Evolutionary conservation across 1,140 invertebrate genomes (phyloP), one percentile per base, ranked within the genome.

Genomic region (Penaeus indicus): DNA sequence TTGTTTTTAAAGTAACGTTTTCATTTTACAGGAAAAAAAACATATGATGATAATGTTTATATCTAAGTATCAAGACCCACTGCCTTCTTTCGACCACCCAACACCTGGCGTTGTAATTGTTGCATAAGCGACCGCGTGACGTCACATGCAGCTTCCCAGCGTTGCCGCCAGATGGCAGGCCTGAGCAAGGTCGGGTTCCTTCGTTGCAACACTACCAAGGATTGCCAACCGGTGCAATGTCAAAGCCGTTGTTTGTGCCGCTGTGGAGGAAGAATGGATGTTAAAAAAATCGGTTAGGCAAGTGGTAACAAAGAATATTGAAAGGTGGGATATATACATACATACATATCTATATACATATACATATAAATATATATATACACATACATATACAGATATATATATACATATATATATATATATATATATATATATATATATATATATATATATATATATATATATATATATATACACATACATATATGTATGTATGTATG

Each of bases 361-460:
- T 54, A 81, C 2, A 2, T 32, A 32, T 72, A 72, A 18, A 72
- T 72, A 72, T 72, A 72, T 72, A 72, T 60, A 60, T 54, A 81
- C 27, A 60, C 22, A 61, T 60, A 79, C 22, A 79, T 47, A 79
- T 47, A 79, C 47, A 79, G 13, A 79, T 79, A 79, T 79, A 79
- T 79, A 79, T 38, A 79, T 79, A 79, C 38, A 79, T 79, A 79
- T 79, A 79, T 38, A 79, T 79, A 79, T 79, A 78, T 78, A 78
- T 78, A 78, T 78, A 78, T 78, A 78, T 22, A 78, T 78, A 78
- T 78, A 78, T 78, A 78, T 78, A 78, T 22, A 78, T 78, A 78
- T 78, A 78, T 78, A 78, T 78, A 78, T 22, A 78, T 78, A 80
- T 80, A 38, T 38, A 80, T 54, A 80, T 47, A 80, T 80, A 47